These are phyloP conservation scores for Formica exsecta DNA, from an alignment of 1,140 invertebrate genomes.

Conservation along the genomic window DNA sequence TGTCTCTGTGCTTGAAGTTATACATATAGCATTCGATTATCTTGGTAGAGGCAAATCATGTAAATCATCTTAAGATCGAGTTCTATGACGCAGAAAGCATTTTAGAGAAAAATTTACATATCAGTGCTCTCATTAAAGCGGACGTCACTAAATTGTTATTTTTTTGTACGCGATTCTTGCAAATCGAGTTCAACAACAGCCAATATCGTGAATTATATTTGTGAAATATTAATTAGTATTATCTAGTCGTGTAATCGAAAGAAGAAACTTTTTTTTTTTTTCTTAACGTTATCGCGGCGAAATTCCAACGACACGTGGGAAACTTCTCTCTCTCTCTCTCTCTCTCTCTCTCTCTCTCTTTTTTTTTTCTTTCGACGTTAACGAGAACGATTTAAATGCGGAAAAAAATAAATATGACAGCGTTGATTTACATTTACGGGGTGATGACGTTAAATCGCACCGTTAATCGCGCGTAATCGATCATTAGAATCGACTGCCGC, in stretches of 20 bases:
- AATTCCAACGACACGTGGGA: not conserved
- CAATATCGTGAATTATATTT: not conserved
- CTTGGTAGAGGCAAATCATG: not conserved
- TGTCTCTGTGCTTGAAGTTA: not conserved
- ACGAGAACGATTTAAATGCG: not conserved
- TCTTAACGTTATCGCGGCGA: not conserved
- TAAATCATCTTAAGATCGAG: constrained; percentile 38
- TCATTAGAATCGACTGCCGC: constrained; percentile 38
- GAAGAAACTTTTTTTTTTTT: not conserved
- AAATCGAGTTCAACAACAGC: not conserved
- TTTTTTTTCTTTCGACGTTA: not conserved
- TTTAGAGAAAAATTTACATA: constrained; percentile 27
- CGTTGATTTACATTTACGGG: not conserved
- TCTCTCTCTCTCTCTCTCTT: too few relatives aligned
- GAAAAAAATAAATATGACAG: not conserved
- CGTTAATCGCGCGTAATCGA: constrained; percentile 49
- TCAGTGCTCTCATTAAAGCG: constrained; percentile 17
- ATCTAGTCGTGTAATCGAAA: not conserved
- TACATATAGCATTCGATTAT: not conserved
- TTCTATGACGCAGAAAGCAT: constrained; percentile 35
- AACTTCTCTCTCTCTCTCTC: not conserved
- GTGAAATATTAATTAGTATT: not conserved
- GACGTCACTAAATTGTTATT: constrained; percentile 10
- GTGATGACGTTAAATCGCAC: constrained; percentile 40
- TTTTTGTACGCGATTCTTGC: not conserved